Conservation (phyloP, 2,797 vertebrate genomes). For the Sebastes minor region DNA sequence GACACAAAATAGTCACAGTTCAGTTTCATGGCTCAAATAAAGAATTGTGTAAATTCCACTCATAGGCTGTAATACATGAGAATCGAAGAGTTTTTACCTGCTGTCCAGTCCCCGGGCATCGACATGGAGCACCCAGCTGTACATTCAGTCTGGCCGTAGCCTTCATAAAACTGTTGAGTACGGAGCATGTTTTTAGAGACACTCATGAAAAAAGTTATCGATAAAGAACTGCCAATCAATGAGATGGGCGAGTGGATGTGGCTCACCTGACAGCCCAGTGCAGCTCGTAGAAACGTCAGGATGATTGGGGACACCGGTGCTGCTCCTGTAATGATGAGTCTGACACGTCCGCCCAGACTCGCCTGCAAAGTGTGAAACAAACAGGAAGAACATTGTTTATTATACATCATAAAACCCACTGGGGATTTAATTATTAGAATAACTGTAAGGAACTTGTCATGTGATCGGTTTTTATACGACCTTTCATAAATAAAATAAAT, state of each 20-base stretch:
- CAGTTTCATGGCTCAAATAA: background rate
- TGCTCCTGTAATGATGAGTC: slow-evolving; percentile 94
- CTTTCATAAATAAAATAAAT: background rate
- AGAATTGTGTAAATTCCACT: background rate
- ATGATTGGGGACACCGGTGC: slow-evolving; percentile 94
- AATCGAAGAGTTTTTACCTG: slow-evolving; percentile 81
- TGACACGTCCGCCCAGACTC: slow-evolving; percentile 91
- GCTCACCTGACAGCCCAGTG: slow-evolving; percentile 96
- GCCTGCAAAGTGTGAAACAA: slow-evolving; percentile 75
- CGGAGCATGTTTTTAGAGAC: background rate
- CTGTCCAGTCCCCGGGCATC: slow-evolving; percentile 94
- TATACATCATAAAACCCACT: background rate
- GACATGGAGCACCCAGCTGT: slow-evolving; percentile 92
- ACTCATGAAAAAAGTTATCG: background rate
- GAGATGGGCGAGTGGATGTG: background rate
- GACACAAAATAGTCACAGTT: background rate
- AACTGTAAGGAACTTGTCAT: background rate
- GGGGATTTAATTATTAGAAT: background rate
- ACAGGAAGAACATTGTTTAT: background rate
- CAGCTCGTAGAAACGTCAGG: slow-evolving; percentile 91
- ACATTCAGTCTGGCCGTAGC: slow-evolving; percentile 97
- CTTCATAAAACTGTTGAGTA: slow-evolving; percentile 92
- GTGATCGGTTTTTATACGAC: background rate
- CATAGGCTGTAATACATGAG: background rate
- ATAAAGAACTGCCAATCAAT: background rate